Base-by-base conservation (phyloP, 2,888 invertebrate species). In the Euplagia quadripunctaria region DNA sequence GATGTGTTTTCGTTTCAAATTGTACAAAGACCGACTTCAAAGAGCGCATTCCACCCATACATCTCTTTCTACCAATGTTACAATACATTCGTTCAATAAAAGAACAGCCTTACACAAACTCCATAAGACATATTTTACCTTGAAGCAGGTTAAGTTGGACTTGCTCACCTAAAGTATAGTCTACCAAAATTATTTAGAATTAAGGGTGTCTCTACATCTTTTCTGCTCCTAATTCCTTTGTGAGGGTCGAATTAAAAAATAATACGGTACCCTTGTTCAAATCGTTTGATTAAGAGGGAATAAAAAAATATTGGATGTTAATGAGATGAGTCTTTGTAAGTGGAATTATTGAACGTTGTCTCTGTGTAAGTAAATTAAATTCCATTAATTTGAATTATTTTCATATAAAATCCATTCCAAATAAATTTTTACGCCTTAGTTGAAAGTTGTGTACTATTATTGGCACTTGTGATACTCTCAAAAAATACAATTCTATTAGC, bases 141-240 rank as follows among this genome's bases (percentile, higher is more conserved):
- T 9, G 11, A n/a, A 31, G 4, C 20, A 4, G 9, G 5, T 52
- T 55, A 75, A 66, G 12, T 31, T 52, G 64, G 69, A 66, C 4
- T 68, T 68, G 72, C 61, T 42, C 12, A 49, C 52, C 31, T 68
- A 77, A 77, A 71, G 81, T 79, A 85, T 75, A 74, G 76, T 75
- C 82, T 74, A 73, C 81, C 80, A 81, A 84, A 86, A 85, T 85
- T 84, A 87, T 86, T 86, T 82, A 83, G 83, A 86, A 87, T 88
- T 87, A 86, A 82, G 82, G 81, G 73, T 79, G 79, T 83, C 82
- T 75, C 74, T 78, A 76, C 81, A 79, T 80, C 82, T 85, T 82
- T 72, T 74, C 77, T 80, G 67, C 65, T 74, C 76, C 80, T 86
- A 85, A 87, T 87, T 84, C 83, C 80, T 89, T 87, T 87, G 85